Base-by-base conservation (phyloP, 2,888 invertebrate genomes). In the Pachymerium ferrugineum region DNA sequence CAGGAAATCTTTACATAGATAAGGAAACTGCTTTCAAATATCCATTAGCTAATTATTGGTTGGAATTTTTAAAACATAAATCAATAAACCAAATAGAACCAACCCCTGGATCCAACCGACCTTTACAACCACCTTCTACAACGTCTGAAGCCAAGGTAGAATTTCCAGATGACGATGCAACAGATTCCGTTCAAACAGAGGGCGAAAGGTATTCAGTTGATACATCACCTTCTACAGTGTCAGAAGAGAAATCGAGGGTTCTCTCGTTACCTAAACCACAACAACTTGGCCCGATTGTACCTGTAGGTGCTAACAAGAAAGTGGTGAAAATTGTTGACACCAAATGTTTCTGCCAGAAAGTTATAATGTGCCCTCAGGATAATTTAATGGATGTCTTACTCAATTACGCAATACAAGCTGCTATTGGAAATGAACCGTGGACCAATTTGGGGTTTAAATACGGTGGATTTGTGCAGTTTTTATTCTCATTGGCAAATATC, bases 21-120 rank as follows among this genome's bases (percentile, higher is more conserved):
- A 28, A 28, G 25, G 62, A 62, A 62, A 62, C 62, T 12, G 62
- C 62, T 3, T 25, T 62, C 28, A 62, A 62, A n/a, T 62, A 62
- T 62, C 62, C 62, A 25, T 25, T 62, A 28, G 62, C 62, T 25
- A 62, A 62, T n/a, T 62, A 62, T n/a, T 62, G 62, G 62, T 12
- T 62, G n/a, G 62, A 62, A 28, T 62, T 62, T 62, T n/a, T 62
- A 62, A 62, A 62, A 28, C 25, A 62, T n/a, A 28, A 62, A 62
- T 28, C 25, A 28, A 28, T 62, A 10, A 25, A 12, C 28, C 28
- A 10, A 12, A 22, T 62, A 2, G 62, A 62, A 25, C 14, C 14
- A 10, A 47, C n/a, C 47, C n/a, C 22, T 0, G 0, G 19, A 2
- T 62, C 25, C 1, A 28, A 28, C 25, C 5, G n/a, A 12, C 8